Conservation (phyloP, 2,888 invertebrate species). For the Thymelicus lineola region DNA sequence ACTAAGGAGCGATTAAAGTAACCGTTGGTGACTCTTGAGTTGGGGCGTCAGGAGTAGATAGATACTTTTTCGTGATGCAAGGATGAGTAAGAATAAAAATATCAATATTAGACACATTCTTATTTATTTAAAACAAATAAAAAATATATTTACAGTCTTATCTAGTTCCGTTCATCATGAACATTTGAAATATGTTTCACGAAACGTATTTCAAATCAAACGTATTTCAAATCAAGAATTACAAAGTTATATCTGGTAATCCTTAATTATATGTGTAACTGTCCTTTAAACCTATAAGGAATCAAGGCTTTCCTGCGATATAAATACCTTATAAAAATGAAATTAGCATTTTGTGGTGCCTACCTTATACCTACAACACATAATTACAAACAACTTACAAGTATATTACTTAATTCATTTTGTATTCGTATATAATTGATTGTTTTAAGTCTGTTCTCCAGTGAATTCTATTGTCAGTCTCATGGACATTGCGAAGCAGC, state of each 20-base stretch:
- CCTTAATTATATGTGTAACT: constrained; percentile 10
- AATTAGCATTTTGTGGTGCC: constrained; percentile 1
- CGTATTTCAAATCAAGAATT: constrained; percentile 14
- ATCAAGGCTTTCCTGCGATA: constrained; percentile 7
- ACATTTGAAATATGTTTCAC: constrained; percentile 24
- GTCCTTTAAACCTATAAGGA: background rate
- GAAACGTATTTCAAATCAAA: constrained; percentile 20
- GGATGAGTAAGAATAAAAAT: background rate
- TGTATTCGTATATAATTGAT: background rate
- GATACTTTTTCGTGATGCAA: no score
- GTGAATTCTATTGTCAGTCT: background rate
- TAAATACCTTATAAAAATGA: background rate
- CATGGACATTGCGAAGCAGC: background rate
- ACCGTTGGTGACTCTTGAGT: no score
- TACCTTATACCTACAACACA: background rate
- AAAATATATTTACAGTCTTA: constrained; percentile 75
- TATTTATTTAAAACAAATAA: constrained; percentile 69
- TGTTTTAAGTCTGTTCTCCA: background rate
- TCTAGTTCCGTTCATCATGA: constrained; percentile 44
- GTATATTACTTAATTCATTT: background rate
- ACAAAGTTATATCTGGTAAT: constrained; percentile 16
- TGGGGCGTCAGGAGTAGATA: no score
- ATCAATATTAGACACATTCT: constrained; percentile 49
- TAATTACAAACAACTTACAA: constrained; percentile 3
- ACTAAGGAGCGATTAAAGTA: no score